Evolutionary conservation across 2,797 vertebrate species (phyloP), one percentile per base, ranked within the genome.

Genomic region (Manis crassicaudata): DNA sequence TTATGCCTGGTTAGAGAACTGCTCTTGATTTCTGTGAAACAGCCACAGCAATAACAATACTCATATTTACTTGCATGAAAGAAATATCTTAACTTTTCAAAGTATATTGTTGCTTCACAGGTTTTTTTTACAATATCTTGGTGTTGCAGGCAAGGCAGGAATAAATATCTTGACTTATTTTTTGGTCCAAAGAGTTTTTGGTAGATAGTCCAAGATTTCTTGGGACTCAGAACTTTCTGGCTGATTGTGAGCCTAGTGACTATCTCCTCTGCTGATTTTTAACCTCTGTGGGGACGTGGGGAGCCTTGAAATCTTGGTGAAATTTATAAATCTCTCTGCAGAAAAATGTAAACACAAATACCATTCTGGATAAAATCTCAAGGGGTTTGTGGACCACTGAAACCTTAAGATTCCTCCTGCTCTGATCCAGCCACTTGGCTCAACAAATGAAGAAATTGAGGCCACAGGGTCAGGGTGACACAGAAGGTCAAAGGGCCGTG

Each of bases 131-230:
- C 32, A 72, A 18, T 76, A 58, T 72, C 77, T 93, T 56, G 87
- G 62, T 90, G 52, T 88, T 35, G 62, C 25, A 67, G 72, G 58
- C 65, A 76, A 84, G 52, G 82, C 77, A 87, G 83, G 58, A 76
- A 94, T 84, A 95, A 94, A 84, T 77, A 96, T 96, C 93, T 89
- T 75, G 87, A 80, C 94, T 94, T 89, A 82, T 89, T 79, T 46
- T 79, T 83, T 93, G 70, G 37, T 32, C 65, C 56, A 89, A 77
- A 87, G 76, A 96, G 92, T 92, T 94, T 79, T 62, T 95, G 79
- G 60, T 75, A 35, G 90, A 79, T 84, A 32, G 21, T 91, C 79
- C 79, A 89, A 94, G 84, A 86, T 68, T 93, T 86, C 77, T 95
- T 89, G 87, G 83, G 88, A 87, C 70, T 83, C 67, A 91, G 65